These are phyloP conservation scores for Gastracanthus pulcherrimus DNA, from an alignment of 2,888 invertebrate species.

Conservation along the genomic window DNA sequence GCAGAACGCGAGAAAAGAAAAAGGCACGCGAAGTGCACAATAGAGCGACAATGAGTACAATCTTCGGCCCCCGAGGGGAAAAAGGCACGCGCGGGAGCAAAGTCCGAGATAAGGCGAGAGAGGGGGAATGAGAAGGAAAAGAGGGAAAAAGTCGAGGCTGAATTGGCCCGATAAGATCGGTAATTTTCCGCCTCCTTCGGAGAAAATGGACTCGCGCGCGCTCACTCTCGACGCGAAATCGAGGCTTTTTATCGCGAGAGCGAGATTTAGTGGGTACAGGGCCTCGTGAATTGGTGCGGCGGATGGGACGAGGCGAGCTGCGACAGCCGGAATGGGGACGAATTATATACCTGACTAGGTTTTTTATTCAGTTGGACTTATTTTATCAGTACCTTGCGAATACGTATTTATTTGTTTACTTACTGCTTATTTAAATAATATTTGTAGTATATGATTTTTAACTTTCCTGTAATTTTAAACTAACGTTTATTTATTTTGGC, in stretches of 20 bases:
- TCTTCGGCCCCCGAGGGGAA: neutral
- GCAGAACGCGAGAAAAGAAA: neutral
- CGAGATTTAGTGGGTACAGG: slow-evolving; percentile 2
- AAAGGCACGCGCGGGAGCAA: neutral
- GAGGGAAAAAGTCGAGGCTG: slow-evolving; percentile 9
- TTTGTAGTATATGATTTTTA: no score
- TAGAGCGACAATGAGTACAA: neutral
- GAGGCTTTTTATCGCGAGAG: slow-evolving; percentile 27
- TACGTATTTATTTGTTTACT: no score
- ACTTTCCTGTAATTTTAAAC: no score
- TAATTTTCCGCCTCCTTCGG: slow-evolving; percentile 26
- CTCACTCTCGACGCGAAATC: no score
- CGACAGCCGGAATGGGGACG: neutral
- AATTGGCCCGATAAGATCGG: slow-evolving; percentile 41
- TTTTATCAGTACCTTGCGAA: no score
- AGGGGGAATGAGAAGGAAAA: neutral
- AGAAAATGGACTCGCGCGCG: slow-evolving; percentile 18
- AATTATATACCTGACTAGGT: neutral
- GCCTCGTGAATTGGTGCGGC: neutral
- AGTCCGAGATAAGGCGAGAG: neutral
- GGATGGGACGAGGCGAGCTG: neutral
- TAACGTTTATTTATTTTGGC: no score
- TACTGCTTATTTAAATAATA: no score
- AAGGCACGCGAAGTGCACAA: neutral
- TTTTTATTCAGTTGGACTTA: neutral